Evolutionary conservation across 2,888 invertebrate genomes (phyloP).

Genomic region (Auanema sp.): DNA sequence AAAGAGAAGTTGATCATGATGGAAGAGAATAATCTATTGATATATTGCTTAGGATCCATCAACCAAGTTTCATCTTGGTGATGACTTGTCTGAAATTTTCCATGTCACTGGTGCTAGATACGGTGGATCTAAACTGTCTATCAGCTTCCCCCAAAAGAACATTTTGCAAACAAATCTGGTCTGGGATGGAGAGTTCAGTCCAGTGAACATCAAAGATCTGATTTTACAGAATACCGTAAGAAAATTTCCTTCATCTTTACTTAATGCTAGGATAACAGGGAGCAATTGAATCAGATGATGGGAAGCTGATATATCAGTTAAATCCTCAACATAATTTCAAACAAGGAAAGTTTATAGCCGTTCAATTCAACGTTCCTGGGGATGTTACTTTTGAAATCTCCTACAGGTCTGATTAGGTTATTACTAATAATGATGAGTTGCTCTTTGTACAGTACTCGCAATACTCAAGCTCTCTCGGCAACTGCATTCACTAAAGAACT

Average conservation of each 20-base stretch:
- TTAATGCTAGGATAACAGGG: conserved; percentile 9
- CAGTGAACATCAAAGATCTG: conserved; percentile 27
- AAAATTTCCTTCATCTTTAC: too few relatives aligned
- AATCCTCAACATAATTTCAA: conserved; percentile 15
- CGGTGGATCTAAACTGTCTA: neutral
- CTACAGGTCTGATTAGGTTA: conserved; percentile 18
- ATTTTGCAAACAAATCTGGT: conserved; percentile 22
- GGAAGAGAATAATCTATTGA: conserved; percentile 12
- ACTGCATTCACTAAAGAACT: conserved; percentile 1
- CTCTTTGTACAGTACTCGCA: neutral
- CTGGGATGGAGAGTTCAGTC: conserved; percentile 24
- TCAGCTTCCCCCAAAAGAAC: neutral
- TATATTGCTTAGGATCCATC: neutral
- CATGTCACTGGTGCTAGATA: neutral
- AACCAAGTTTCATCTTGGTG: neutral
- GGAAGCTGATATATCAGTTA: conserved; percentile 15
- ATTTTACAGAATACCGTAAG: conserved; percentile 36
- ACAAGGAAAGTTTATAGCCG: conserved; percentile 37
- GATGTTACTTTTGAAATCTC: conserved; percentile 28
- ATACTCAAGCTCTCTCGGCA: neutral
- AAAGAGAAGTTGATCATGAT: conserved; percentile 16
- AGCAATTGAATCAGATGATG: conserved; percentile 5
- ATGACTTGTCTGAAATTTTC: neutral
- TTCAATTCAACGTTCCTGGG: conserved; percentile 41
- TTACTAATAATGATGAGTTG: neutral